Conservation (phyloP, 2,797 vertebrate species). For the Rhadinocentrus ornatus region DNA sequence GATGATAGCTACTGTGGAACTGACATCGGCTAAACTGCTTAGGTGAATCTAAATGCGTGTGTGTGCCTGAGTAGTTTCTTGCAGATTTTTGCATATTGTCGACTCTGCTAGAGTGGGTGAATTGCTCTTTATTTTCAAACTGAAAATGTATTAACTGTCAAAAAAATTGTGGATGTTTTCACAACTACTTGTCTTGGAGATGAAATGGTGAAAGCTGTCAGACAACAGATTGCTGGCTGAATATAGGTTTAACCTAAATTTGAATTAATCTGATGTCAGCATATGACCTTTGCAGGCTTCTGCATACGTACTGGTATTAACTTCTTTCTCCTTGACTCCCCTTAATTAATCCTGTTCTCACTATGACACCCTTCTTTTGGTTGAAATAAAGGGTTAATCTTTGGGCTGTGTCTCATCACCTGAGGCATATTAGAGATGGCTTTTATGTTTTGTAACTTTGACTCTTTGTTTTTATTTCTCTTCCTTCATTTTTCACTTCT, state of each 20-base stretch:
- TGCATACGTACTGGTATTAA: constrained; percentile 36
- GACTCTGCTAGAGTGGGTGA: not conserved
- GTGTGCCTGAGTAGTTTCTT: not conserved
- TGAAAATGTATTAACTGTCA: not conserved
- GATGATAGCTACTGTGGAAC: no score
- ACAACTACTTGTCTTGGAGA: not conserved
- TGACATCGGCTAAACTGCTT: not conserved
- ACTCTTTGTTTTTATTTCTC: not conserved
- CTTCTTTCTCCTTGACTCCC: constrained; percentile 16
- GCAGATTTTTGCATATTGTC: not conserved
- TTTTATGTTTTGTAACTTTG: constrained; percentile 14
- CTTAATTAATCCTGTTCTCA: constrained; percentile 49
- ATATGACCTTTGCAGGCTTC: constrained; percentile 15
- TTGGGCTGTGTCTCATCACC: constrained; percentile 42
- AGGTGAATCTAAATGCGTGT: not conserved
- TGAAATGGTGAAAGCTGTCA: constrained; percentile 19
- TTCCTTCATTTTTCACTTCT: not conserved
- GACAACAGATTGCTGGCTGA: constrained; percentile 49
- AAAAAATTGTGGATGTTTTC: not conserved
- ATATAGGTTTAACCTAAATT: constrained; percentile 52
- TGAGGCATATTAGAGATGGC: not conserved
- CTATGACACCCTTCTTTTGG: constrained; percentile 51
- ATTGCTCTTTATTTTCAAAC: not conserved
- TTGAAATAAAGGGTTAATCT: constrained; percentile 54
- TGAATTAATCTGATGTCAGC: constrained; percentile 32